Evolutionary conservation across 2,888 invertebrate genomes (phyloP).

Genomic region (Andricus curvator): DNA sequence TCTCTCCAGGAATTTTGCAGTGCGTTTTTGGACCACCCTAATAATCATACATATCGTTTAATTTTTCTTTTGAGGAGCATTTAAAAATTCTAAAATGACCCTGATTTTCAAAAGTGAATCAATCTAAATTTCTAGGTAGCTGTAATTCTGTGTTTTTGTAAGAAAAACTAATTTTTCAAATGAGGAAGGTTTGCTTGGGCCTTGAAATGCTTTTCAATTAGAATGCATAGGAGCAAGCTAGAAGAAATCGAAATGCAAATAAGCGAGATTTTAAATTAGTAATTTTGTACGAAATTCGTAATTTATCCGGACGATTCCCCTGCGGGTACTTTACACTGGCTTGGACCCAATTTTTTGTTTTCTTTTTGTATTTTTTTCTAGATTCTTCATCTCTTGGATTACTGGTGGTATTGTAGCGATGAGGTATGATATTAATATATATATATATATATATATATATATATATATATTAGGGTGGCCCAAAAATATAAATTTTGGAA

Average conservation of each 20-base stretch:
- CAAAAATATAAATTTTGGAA: no score
- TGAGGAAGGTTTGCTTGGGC: neutral
- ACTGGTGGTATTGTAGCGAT: neutral
- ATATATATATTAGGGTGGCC: no score
- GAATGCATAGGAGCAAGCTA: neutral
- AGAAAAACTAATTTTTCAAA: neutral
- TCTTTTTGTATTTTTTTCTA: neutral
- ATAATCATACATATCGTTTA: no score
- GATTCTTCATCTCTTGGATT: neutral
- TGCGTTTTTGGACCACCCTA: no score
- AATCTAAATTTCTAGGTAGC: no score
- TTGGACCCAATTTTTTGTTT: neutral
- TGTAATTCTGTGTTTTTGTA: neutral
- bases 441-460: no score
- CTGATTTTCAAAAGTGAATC: no score
- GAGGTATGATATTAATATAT: no score
- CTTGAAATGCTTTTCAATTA: neutral
- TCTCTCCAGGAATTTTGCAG: no score
- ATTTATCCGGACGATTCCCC: neutral
- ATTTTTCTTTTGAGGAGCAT: no score
- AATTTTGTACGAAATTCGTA: neutral
- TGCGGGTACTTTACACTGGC: neutral
- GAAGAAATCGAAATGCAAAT: neutral
- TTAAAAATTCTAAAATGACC: no score
- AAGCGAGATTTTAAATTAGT: neutral